Conservation (phyloP, 2,113 vertebrate species). For the Elaphurus davidianus region DNA sequence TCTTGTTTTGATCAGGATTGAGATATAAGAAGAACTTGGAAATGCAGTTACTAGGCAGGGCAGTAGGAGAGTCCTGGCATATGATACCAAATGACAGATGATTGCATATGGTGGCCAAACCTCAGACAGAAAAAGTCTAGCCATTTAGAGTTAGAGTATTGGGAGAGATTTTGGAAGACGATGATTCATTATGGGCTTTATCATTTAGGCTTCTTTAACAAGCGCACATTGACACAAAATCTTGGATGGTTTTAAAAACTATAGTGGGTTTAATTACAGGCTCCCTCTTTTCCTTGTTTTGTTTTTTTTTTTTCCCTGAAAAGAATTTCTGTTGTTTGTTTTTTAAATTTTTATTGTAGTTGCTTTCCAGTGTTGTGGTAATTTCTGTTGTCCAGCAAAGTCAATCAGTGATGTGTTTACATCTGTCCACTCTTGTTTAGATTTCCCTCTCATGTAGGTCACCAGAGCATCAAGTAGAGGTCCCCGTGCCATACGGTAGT, state of each 20-base stretch:
- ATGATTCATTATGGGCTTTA: background rate
- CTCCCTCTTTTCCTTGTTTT: background rate
- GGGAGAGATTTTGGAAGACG: background rate
- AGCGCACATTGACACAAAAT: background rate
- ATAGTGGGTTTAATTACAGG: background rate
- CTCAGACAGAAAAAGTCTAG: background rate
- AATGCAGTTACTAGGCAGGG: background rate
- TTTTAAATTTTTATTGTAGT: background rate
- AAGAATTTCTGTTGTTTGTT: background rate
- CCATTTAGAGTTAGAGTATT: background rate
- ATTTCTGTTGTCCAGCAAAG: background rate
- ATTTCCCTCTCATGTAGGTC: background rate
- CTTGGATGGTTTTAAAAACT: slow-evolving; percentile 7
- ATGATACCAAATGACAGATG: background rate
- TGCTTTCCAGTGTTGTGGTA: background rate
- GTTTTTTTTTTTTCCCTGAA: background rate
- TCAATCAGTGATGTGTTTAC: background rate
- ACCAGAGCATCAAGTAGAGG: background rate
- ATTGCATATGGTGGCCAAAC: background rate
- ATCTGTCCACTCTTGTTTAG: background rate
- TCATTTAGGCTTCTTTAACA: background rate
- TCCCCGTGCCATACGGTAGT: background rate
- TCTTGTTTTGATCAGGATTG: background rate
- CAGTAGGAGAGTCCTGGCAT: background rate
- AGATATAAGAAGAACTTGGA: background rate